Evolutionary conservation across 1,140 invertebrate genomes (phyloP), one percentile per base, ranked within the genome.

Genomic region (Nephila pilipes): DNA sequence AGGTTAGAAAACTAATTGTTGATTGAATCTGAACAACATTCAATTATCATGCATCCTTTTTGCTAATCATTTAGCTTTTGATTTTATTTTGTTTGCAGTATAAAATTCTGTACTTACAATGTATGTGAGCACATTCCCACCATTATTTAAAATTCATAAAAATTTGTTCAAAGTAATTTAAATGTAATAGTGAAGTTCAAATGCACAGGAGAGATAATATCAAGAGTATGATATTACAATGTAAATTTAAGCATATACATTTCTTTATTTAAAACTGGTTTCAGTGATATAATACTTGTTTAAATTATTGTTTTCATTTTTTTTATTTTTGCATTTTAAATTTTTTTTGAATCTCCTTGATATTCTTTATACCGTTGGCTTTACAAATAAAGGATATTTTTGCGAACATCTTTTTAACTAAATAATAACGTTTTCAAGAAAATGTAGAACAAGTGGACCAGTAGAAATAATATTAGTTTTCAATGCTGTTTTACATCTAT

Each of bases 371-470:
- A 69, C 25, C 36, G 36, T 57, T 89, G 46, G 69, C 69, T 65
- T 90, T 90, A 90, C 55, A 79, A 16, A 32, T 87, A 80, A 90
- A 90, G 32, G 54, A 55, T 90, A 90, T 90, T 90, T 88, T 90
- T 90, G 54, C 55, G 87, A 90, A 57, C 60, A 60, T 69, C n/a
- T 87, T 87, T 87, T 87, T 88, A 14, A 60, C 63, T 36, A 60
- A 38, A 63, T 20, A 2, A 32, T 32, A 46, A 20, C 38, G 25
- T 80, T 80, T 36, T 32, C 25, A 46, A 10, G 18, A 46, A 80
- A 54, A 22, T 38, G 63, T 87, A 60, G 29, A 60, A 58, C 58
- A 22, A n/a, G 57, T 60, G 85, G 85, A 87, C 85, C 85, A 87
- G 57, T 87, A 87, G 85, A 36, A 54, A 46, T 46, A 46, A 87